Evolutionary conservation across 2,797 vertebrate genomes (phyloP).

Genomic region (Sebastes nivosus): DNA sequence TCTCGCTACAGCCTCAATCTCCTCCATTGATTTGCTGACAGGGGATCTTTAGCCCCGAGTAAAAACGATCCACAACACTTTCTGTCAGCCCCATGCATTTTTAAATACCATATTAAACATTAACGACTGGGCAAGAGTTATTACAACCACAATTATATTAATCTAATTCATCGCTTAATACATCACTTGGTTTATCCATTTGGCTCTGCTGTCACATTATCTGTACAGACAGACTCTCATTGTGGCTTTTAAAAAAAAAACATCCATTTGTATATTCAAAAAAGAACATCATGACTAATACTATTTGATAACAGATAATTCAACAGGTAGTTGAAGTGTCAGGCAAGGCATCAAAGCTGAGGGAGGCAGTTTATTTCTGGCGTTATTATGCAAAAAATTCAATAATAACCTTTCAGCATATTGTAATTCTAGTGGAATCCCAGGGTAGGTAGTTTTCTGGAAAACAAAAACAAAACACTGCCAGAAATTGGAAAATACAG

Average conservation of each 20-base stretch:
- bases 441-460: no score
- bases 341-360: not conserved
- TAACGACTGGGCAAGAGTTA: constrained; percentile 44
- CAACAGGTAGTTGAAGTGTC: not conserved
- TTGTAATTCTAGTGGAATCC: no score
- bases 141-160: constrained; percentile 42
- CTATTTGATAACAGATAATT: not conserved
- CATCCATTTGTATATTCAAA: constrained; percentile 9
- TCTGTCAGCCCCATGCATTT: constrained; percentile 46
- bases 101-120: constrained; percentile 60
- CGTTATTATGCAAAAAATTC: no score
- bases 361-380: no score
- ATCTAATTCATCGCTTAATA: constrained; percentile 44
- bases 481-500: no score
- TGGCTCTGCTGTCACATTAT: constrained; percentile 23
- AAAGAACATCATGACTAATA: not conserved
- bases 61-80: constrained; percentile 37
- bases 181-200: constrained; percentile 29
- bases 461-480: no score
- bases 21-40: constrained; percentile 60
- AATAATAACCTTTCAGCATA: not conserved
- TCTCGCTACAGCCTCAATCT: constrained; percentile 38
- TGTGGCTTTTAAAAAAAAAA: constrained; percentile 17
- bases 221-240: constrained; percentile 17
- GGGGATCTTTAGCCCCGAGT: constrained; percentile 51